Evolutionary conservation across 2,113 vertebrate species (phyloP), one percentile per base, ranked within the genome.

Genomic region (Meleagris gallopavo): DNA sequence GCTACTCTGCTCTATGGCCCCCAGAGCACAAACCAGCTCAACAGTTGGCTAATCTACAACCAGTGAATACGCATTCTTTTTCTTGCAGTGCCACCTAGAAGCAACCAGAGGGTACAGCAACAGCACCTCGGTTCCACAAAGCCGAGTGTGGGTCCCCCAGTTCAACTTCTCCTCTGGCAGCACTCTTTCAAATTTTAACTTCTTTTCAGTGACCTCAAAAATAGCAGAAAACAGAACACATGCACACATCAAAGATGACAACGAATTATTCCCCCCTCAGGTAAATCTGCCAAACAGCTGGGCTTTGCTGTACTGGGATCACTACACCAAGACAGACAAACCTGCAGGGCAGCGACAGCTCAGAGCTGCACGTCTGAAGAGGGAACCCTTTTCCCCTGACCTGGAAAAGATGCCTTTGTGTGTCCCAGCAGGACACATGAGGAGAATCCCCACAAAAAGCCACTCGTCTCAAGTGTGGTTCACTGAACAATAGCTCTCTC

Each of bases 11-110:
- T 3, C 74, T 34, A 13, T 5, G 69, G 86, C 38, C 75, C 62
- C n/a, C 43, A 60, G 18, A 93, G 48, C 70, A 64, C 69, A 57
- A 61, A 36, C 8, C 50, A 86, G 76, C 76, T 64, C 71, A 43
- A 46, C 32, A 70, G 38, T 2, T 79, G 94, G 66, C 71, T 32
- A 25, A 36, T 50, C 76, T 69, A 3, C 2, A 43, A 36, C 48
- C 34, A 57, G 46, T 3, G 25, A 83, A 79, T 1, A 20, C 14
- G 65, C 13, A 92, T 93, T 94, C 69, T 93, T 95, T 96, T 92
- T 82, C 90, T 92, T n/a, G 58, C 45, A 84, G 94, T 96, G 96
- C 95, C 96, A 96, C 83, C 96, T 97, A 97, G 90, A 95, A 96
- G 92, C 83, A 34, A 88, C 25, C 81, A 74, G 65, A 3, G 2